A percentile compares a stretch with the other conserved stretches of the same genome.
These are phyloP conservation scores for Trachythela sp. DNA, from an alignment of 64 coral and sea anemone genomes.

Conservation along the genomic window DNA sequence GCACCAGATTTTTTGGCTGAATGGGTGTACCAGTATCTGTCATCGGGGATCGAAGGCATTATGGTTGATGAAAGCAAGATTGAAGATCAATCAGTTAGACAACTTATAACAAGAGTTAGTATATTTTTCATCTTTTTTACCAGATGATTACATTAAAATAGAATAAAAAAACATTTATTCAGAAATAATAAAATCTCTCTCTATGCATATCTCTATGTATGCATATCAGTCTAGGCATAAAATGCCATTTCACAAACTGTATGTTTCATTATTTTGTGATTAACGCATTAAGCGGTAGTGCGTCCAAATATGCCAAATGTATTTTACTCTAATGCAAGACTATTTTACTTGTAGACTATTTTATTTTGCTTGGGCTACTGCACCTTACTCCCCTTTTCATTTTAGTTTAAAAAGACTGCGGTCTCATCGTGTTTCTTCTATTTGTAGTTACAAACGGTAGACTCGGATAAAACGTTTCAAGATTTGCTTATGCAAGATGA, in stretches of 20 bases:
- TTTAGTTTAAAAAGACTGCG: not conserved
- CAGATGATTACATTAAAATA: no score
- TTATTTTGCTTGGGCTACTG: not conserved
- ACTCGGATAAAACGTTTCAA: not conserved
- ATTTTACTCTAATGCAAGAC: no score
- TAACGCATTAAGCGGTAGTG: no score
- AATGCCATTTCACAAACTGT: no score
- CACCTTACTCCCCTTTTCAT: not conserved
- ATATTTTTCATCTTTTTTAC: no score
- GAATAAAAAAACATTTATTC: no score
- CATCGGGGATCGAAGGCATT: not conserved
- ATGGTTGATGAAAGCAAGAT: not conserved
- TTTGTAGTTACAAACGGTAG: not conserved
- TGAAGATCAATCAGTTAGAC: not conserved
- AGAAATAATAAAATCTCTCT: no score
- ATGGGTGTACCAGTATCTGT: not conserved
- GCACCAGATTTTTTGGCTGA: not conserved
- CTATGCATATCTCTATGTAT: no score
- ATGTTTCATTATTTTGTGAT: no score
- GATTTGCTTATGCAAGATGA: constrained; percentile 13
- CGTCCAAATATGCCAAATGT: no score
- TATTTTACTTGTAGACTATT: no score
- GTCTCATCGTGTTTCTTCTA: not conserved
- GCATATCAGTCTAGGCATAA: no score
- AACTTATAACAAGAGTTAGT: constrained; percentile 9